Evolutionary conservation across 2,888 invertebrate genomes (phyloP), one percentile per base, ranked within the genome.

Genomic region (Altica lythri): DNA sequence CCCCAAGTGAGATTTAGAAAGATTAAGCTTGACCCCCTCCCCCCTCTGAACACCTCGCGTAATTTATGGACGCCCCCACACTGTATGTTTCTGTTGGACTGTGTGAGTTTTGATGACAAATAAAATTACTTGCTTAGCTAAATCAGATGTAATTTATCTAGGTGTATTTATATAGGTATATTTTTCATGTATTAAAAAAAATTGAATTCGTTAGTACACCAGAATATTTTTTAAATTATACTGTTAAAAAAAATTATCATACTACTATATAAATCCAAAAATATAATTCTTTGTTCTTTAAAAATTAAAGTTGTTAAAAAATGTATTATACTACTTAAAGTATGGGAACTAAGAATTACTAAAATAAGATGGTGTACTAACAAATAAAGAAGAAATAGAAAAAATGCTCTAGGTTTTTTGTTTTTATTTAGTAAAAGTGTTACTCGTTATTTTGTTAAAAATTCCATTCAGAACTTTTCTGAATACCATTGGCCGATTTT

Each of bases 401-500:
- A n/a, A n/a, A 49, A 49, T 40, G 32, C 18, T 49, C 30, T 38
- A 29, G 37, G 22, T 30, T 49, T 48, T n/a, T 49, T 32, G 22
- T 49, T 38, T 49, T n/a, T n/a, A n/a, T n/a, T n/a, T 49, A 49
- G 49, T n/a, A 49, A 49, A 49, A 49, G 22, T 49, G 49, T 49
- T 49, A 32, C 19, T 40, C 40, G 49, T 49, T 49, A 40, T 32
- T 49, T n/a, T 25, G 49, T 49, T 49, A 16, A n/a, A n/a, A 40
- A 32, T 40, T 40, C 22, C 22, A 19, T 42, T 47, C 38, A 48
- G 43, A 25, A 37, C 19, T 51, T 51, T 65, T 67, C 67, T 65
- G 65, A 61, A 60, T 59, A 53, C 60, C 65, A 60, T 62, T 55
- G 42, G 40, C 47, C 45, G 50, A 46, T 55, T 67, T 68, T 70